Evolutionary conservation across 2,888 invertebrate genomes (phyloP), one percentile per base, ranked within the genome.

Genomic region (Conops quadrifasciatus): DNA sequence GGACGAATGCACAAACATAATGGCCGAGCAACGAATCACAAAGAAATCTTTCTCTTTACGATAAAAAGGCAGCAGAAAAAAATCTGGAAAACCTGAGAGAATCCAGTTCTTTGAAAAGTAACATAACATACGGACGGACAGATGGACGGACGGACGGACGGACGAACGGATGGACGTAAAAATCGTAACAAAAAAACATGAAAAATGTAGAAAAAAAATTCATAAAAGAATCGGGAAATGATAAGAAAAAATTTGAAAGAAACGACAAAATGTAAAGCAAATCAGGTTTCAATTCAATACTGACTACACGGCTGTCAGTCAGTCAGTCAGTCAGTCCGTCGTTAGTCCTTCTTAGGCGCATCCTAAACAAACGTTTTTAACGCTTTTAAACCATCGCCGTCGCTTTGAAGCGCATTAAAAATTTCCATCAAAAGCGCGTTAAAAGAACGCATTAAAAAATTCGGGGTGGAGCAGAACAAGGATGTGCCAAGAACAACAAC

Each of bases 211-310:
- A 16, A 13, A 15, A 49, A 49, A 49, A n/a, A n/a, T 7, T 43
- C 7, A 19, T 19, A 49, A 49, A 49, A 49, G 19, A 13, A 49
- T 36, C 4, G 21, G n/a, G 19, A 30, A 30, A 36, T 13, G 26
- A 59, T 7, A 59, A n/a, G 9, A 59, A 59, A 59, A n/a, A 49
- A 49, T 19, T 19, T 11, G 11, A 49, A 49, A 49, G 19, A 49
- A 59, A 11, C 13, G n/a, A 30, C 28, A 36, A 19, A 36, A 59
- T 36, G 9, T 19, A 26, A 1, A 47, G 47, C 26, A 63, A 63
- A 63, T 63, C 63, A 16, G 47, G 63, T 63, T 63, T 63, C 63
- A 63, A 45, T 63, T 63, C 26, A 63, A 63, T 63, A n/a, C n/a
- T n/a, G n/a, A n/a, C n/a, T n/a, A n/a, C n/a, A n/a, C n/a, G n/a